These are phyloP conservation scores for Cynoglossus semilaevis DNA, from an alignment of 2,113 vertebrate species.

Conservation along the genomic window DNA sequence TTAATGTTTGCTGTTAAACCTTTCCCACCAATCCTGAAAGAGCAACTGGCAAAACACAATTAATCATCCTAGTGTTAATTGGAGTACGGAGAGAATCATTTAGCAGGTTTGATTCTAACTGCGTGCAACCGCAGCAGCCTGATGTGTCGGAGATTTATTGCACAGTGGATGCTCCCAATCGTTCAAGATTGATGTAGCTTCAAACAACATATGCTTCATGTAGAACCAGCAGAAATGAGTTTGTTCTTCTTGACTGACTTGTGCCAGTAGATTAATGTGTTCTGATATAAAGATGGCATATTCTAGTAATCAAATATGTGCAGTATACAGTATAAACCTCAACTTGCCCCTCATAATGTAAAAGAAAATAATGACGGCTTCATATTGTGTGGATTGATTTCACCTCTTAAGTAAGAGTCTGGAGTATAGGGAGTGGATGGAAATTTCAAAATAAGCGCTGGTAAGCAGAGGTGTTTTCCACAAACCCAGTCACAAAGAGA, in stretches of 20 bases:
- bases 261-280: slow-evolving; percentile 54
- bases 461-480: too few species aligned
- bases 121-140: slow-evolving; percentile 56
- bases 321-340: neutral
- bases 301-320: slow-evolving; percentile 36
- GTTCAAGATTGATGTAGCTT: slow-evolving; percentile 72
- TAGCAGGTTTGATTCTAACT: slow-evolving; percentile 67
- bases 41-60: slow-evolving; percentile 58
- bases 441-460: too few species aligned
- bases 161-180: slow-evolving; percentile 68
- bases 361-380: too few species aligned
- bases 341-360: too few species aligned
- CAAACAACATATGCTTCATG: slow-evolving; percentile 66
- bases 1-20: slow-evolving; percentile 1
- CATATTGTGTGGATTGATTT: too few species aligned
- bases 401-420: too few species aligned
- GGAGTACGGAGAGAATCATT: slow-evolving; percentile 69
- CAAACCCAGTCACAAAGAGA: too few species aligned
- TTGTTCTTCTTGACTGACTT: slow-evolving; percentile 52
- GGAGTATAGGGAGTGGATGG: too few species aligned
- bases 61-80: slow-evolving; percentile 71
- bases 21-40: slow-evolving; percentile 11
- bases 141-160: slow-evolving; percentile 57
- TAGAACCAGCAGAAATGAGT: slow-evolving; percentile 62
- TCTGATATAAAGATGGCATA: slow-evolving; percentile 28